Evolutionary conservation across 1,140 invertebrate genomes (phyloP).

Genomic region (Dreissena polymorpha): DNA sequence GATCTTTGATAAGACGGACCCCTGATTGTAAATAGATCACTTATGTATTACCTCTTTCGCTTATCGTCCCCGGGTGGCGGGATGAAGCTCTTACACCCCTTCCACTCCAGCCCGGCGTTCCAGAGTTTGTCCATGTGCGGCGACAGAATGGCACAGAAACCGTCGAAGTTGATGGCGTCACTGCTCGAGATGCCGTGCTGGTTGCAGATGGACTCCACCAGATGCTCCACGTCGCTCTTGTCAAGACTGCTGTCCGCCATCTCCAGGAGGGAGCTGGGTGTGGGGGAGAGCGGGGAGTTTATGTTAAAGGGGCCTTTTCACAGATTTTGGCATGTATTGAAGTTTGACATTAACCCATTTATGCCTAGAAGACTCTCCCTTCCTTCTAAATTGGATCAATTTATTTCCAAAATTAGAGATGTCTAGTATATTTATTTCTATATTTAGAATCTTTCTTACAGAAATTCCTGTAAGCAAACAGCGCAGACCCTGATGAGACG

Average conservation of each 20-base stretch:
- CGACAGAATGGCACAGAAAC: slow-evolving; percentile 92
- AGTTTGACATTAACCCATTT: too few species aligned
- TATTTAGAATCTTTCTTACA: too few species aligned
- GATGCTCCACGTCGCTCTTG: slow-evolving; percentile 81
- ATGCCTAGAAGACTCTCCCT: too few species aligned
- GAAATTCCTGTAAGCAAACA: too few species aligned
- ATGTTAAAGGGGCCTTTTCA: too few species aligned
- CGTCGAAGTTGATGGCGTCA: slow-evolving; percentile 94
- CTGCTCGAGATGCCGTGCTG: slow-evolving; percentile 95
- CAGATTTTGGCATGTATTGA: too few species aligned
- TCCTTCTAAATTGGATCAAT: too few species aligned
- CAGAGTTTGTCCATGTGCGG: slow-evolving; percentile 89
- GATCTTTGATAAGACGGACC: too few species aligned
- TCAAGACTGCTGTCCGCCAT: slow-evolving; percentile 86
- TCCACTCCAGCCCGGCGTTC: slow-evolving; percentile 73
- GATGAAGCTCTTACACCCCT: slow-evolving; percentile 62
- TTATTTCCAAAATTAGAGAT: too few species aligned
- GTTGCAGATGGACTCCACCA: slow-evolving; percentile 94
- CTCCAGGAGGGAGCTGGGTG: slow-evolving; percentile 93
- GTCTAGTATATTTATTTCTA: too few species aligned
- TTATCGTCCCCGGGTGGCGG: slow-evolving; percentile 24
- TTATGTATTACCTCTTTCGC: slow-evolving; percentile 17
- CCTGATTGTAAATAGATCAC: too few species aligned
- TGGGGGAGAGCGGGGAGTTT: slow-evolving; percentile 67
- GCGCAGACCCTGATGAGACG: too few species aligned